These are phyloP conservation scores for Malthinus seriepunctatus DNA, from an alignment of 2,888 invertebrate genomes.

Conservation along the genomic window DNA sequence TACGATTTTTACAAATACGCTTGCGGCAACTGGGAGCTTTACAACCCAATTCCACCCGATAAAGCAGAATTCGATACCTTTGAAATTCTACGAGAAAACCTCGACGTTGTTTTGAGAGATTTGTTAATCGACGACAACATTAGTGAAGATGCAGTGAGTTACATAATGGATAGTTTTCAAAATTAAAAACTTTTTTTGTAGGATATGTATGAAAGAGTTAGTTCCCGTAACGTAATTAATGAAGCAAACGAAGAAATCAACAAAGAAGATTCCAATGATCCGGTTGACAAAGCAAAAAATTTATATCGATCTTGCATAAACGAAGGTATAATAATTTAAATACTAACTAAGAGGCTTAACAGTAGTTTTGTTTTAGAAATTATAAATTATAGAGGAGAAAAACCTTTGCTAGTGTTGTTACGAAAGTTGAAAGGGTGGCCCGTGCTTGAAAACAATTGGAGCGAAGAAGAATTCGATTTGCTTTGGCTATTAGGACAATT, in stretches of 20 bases:
- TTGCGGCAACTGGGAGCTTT: conserved; percentile 83
- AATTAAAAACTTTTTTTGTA: neutral
- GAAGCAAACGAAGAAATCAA: conserved; percentile 17
- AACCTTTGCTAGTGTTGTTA: conserved; percentile 71
- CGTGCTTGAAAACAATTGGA: conserved; percentile 70
- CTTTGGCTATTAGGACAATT: conserved; percentile 73
- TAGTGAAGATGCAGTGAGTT: neutral
- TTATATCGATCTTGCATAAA: conserved; percentile 89
- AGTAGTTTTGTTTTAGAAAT: conserved; percentile 55
- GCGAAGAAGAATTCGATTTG: conserved; percentile 68
- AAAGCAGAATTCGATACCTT: conserved; percentile 89
- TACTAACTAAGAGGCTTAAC: neutral
- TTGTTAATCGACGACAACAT: conserved; percentile 60
- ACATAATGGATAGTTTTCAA: neutral
- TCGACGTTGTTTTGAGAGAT: conserved; percentile 70
- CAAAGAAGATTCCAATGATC: conserved; percentile 54
- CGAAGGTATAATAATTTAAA: conserved; percentile 52
- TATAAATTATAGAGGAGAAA: conserved; percentile 70
- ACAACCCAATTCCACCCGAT: conserved; percentile 86
- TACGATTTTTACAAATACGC: conserved; percentile 84
- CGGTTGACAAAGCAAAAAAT: conserved; percentile 78
- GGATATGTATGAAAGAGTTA: neutral
- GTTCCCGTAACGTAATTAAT: neutral
- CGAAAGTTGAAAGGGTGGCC: conserved; percentile 88
- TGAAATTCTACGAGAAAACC: conserved; percentile 82